These are phyloP conservation scores for Channa striata DNA, from an alignment of 2,797 vertebrate genomes.

Conservation along the genomic window DNA sequence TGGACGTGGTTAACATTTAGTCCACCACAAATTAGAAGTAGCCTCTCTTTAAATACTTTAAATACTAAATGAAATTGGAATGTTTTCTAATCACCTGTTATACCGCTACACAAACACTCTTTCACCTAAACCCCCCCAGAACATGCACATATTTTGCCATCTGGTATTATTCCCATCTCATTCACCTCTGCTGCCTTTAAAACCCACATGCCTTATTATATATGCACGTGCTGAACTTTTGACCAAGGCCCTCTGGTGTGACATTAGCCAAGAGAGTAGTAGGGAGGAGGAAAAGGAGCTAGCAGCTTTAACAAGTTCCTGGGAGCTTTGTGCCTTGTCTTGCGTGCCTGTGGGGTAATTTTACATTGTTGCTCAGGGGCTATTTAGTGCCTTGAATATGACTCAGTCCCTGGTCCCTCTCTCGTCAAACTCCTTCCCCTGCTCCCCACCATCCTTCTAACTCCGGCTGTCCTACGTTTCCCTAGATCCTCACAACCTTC, in stretches of 20 bases:
- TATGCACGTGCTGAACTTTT: slow-evolving; percentile 96
- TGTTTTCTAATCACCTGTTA: neutral
- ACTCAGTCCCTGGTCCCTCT: slow-evolving; percentile 69
- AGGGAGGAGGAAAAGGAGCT: slow-evolving; percentile 78
- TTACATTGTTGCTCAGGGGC: slow-evolving; percentile 90
- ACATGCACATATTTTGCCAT: slow-evolving; percentile 20
- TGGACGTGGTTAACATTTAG: neutral
- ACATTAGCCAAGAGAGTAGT: slow-evolving; percentile 85
- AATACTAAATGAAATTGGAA: too few species aligned
- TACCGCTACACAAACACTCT: neutral
- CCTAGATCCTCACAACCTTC: slow-evolving; percentile 74
- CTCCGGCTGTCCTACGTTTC: slow-evolving; percentile 70
- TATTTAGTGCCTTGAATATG: slow-evolving; percentile 91
- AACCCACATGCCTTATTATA: slow-evolving; percentile 92
- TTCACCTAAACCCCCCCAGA: neutral
- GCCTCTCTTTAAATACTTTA: too few species aligned
- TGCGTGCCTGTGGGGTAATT: slow-evolving; percentile 89
- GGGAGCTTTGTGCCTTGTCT: slow-evolving; percentile 90
- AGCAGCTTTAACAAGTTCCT: slow-evolving; percentile 96
- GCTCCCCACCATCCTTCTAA: slow-evolving; percentile 53
- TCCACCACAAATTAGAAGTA: neutral
- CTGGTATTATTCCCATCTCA: slow-evolving; percentile 59
- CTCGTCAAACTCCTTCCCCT: slow-evolving; percentile 64
- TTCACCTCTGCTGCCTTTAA: slow-evolving; percentile 89
- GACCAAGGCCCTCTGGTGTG: slow-evolving; percentile 92